These are phyloP conservation scores for Amphiura filiformis DNA, from an alignment of 35 echinoderm and acorn worm genomes.

Conservation along the genomic window DNA sequence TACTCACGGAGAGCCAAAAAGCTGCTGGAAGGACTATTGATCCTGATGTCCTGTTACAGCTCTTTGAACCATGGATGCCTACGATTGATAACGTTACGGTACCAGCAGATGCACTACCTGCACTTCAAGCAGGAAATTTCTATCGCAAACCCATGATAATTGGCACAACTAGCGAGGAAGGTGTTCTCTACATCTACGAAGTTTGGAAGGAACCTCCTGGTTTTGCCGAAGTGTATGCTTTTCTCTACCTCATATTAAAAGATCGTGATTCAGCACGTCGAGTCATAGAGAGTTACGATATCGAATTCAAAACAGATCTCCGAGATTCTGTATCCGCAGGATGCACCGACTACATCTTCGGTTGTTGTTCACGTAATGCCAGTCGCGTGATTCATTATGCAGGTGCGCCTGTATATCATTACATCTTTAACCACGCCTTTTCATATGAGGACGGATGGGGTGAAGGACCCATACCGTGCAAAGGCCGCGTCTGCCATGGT, in stretches of 20 bases:
- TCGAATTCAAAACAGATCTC: not conserved
- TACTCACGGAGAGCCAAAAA: not conserved
- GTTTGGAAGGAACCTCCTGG: not conserved
- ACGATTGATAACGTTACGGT: not conserved
- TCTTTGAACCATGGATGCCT: not conserved
- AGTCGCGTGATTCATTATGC: not conserved
- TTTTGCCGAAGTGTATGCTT: not conserved
- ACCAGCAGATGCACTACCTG: conserved; percentile 1
- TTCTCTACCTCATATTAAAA: not conserved
- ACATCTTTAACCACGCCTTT: conserved; percentile 58
- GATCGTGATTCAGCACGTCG: not conserved
- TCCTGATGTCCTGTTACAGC: not conserved
- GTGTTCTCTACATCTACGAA: conserved; percentile 17
- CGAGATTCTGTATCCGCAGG: not conserved
- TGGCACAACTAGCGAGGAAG: conserved; percentile 44
- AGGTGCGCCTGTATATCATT: conserved; percentile 23
- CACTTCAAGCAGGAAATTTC: conserved; percentile 24
- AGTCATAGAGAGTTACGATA: not conserved
- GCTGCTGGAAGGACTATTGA: not conserved
- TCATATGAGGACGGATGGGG: conserved; percentile 33
- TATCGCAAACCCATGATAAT: conserved; percentile 44
- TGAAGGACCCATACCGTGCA: not conserved
- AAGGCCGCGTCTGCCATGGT: conserved; percentile 35
- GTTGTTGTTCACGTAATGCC: not conserved
- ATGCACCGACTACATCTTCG: not conserved